Base-by-base conservation (phyloP, 2,797 vertebrate species). In the Brachyalestes nurse region DNA sequence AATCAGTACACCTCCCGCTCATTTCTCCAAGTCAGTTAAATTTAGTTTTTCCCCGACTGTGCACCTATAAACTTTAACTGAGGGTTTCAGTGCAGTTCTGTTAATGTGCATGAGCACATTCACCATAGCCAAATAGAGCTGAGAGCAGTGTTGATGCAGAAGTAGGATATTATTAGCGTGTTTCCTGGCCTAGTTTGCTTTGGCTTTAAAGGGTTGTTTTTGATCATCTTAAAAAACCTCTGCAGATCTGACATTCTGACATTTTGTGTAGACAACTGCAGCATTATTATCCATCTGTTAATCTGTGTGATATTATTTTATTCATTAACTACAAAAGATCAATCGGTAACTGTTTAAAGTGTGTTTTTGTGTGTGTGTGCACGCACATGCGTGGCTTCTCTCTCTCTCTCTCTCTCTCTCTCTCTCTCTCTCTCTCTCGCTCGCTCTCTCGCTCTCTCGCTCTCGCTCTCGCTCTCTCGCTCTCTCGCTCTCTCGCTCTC, bases 161-260 rank as follows among this genome's bases (percentile, higher is more conserved):
- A 49, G n/a, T 60, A 60, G 47, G 67, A 53, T 80, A 82, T 80
- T 80, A 80, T 82, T 82, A 85, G 77, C 28, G 13, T 77, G 64
- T 74, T 67, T 80, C 60, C 19, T 78, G 70, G 42, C 51, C 75
- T 75, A 72, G 79, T 0, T 87, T 87, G 65, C 64, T 66, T 66
- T 2, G 7, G 23, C 61, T 75, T 69, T 9, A 42, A 66, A 78
- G 78, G 60, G 70, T 47, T 60, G 58, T 57, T 81, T 53, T 72
- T 83, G 47, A 49, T 77, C n/a, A 67, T 76, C 62, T 60, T 49
- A 21, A 25, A 42, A 77, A 0, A 60, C 73, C 21, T 16, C 21
- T 81, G 53, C 42, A 40, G 45, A 76, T 62, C 47, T 61, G 28
- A 61, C 21, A 23, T 34, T 58, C 34, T 34, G 34, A 34, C 34